Base-by-base conservation (phyloP, 2,888 invertebrate genomes). In the Pedicia rivosa region DNA sequence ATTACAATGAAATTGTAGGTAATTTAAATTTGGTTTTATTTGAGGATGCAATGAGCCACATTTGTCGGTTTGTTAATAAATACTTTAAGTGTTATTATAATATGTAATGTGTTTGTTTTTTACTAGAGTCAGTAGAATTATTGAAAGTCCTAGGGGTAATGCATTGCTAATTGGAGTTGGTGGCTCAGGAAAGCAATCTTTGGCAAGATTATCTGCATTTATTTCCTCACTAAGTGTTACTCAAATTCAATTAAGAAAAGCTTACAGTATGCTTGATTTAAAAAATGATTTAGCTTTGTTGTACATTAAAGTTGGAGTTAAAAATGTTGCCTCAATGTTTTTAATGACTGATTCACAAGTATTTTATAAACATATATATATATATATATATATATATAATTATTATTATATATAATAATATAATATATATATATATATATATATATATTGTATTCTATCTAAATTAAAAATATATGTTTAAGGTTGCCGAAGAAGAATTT, bases 31-130 rank as follows among this genome's bases (percentile, higher is more conserved):
- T 94, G 40, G 92, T 94, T 3, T 70, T 94, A 7, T 94, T 94
- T 52, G 91, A 91, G 53, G 92, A 94, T 56, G 92, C 94, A n/a
- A 88, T 94, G 80, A 72, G 76, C 44, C 91, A 94, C 55, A 76
- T 94, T 35, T 86, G 86, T 60, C 72, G 83, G 66, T 70, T 7
- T 4, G 10, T 26, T 26, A 10, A 7, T 46, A 48, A 39, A 34
- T 12, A 24, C 22, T 35, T 10, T 20, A 17, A 3, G 12, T 20
- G 14, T 13, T 19, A 5, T 22, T 12, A 19, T 12, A 15, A 35
- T n/a, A 9, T 10, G 8, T 7, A 10, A 24, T 9, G 13, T 30
- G 42, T 24, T 34, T 13, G 3, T 32, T 32, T 7, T 8, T 8
- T 26, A 61, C 54, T 49, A 70, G 78, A 46, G 92, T 94, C 40